Evolutionary conservation across 2,113 vertebrate species (phyloP).

Genomic region (Cryptotis parvus): DNA sequence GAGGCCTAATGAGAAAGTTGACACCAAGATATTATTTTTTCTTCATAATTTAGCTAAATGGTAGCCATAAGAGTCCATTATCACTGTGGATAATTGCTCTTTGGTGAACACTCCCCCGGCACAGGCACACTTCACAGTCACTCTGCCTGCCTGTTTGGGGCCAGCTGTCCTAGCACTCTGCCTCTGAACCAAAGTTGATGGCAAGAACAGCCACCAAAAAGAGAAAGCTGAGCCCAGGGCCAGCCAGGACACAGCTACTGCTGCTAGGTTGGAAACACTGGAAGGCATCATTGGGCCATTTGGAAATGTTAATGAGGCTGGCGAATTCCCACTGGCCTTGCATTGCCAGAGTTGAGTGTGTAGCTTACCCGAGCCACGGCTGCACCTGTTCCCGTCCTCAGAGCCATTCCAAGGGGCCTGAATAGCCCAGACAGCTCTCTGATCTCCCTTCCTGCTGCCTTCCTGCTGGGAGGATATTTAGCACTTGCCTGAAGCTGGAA

Average conservation of each 20-base stretch:
- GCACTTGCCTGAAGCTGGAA: constrained; percentile 44
- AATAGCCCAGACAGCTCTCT: constrained; percentile 55
- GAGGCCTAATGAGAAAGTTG: not conserved
- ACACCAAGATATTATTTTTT: constrained; percentile 13
- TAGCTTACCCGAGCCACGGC: constrained; percentile 37
- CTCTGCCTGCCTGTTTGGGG: not conserved
- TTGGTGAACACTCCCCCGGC: not conserved
- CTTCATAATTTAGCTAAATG: not conserved
- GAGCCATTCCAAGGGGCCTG: constrained; percentile 71
- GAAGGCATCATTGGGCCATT: constrained; percentile 68
- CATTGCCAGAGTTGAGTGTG: constrained; percentile 66
- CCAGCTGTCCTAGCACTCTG: constrained; percentile 68
- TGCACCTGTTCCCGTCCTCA: constrained; percentile 75
- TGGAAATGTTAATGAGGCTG: constrained; percentile 81
- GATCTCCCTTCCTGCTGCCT: constrained; percentile 31
- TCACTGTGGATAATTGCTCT: not conserved
- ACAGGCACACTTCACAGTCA: not conserved
- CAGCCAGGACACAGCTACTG: constrained; percentile 47
- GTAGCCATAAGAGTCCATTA: not conserved
- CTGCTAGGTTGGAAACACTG: constrained; percentile 55
- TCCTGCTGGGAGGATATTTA: constrained; percentile 72
- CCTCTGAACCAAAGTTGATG: constrained; percentile 58
- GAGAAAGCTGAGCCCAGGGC: constrained; percentile 45
- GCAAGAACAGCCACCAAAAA: constrained; percentile 43
- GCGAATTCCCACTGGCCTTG: constrained; percentile 59